Base-by-base conservation (phyloP, 2,797 vertebrate genomes). In the Hephaestus fuliginosus region DNA sequence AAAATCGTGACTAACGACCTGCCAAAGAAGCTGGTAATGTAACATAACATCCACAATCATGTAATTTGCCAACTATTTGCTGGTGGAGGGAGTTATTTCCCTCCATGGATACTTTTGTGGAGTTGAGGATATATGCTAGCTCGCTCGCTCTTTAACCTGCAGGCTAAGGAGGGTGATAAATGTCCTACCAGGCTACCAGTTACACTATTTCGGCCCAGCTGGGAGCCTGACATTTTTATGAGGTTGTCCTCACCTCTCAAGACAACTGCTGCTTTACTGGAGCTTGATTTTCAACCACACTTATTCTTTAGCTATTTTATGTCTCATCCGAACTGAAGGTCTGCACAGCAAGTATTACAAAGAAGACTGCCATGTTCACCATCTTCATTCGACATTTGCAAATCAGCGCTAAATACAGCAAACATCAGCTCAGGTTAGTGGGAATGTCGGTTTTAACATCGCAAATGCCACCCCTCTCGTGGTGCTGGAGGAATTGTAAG, bases 181-280 rank as follows among this genome's bases (percentile, higher is more conserved):
- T 77, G 64, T 68, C 73, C 14, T 25, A 76, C 65, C 49, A 43
- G 66, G n/a, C 62, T 62, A 17, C 41, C 39, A 30, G 49, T 43
- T 64, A 74, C 65, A 67, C 25, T 46, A 36, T 64, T 75, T 72
- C 33, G 64, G 58, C 75, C 51, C 64, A 73, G 61, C 53, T 71
- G 61, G 68, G 58, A 78, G 48, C n/a, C 53, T 78, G 71, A 83
- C 66, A 70, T 66, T 67, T 85, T 78, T 76, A 76, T 70, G 69
- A 46, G 33, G 30, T 22, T 57, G 28, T 33, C 44, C 49, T 71
- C n/a, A 68, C 55, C 58, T 74, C 30, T 41, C 28, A 15, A 61
- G 61, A 66, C 49, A 55, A 55, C 46, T 36, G 65, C 61, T 44
- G 73, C 51, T 85, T 88, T 74, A 72, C 22, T 57, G 56, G 55